Evolutionary conservation across 1,140 invertebrate genomes (phyloP), one percentile per base, ranked within the genome.

Genomic region (Zaprionus africanus): DNA sequence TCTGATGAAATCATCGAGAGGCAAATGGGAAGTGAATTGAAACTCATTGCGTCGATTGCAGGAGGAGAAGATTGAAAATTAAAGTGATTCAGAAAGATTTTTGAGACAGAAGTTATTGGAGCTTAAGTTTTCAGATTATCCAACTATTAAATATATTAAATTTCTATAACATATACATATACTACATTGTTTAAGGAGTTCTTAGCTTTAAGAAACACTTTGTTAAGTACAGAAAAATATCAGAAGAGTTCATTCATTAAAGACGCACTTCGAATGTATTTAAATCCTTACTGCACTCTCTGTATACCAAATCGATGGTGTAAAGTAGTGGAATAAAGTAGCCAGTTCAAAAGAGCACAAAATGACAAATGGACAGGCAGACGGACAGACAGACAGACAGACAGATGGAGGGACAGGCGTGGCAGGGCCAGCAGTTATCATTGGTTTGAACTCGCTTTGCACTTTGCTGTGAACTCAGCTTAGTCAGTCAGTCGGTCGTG

Each of bases 401-500:
- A 7, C 17, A 19, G 53, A 51, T 5, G 13, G 51, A 41, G 15
- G 19, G 31, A 51, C 26, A 59, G 38, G 26, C 17, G 19, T 22
- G 46, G 19, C 28, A 53, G 28, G 24, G 49, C 34, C 13, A 41
- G 5, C 41, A 76, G 54, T 59, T 60, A 59, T 53, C 60, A 71
- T 64, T 71, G 60, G 57, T 53, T 56, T 73, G 75, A 73, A 73
- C 75, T 66, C 41, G 41, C 57, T 49, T 66, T 58, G 75, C 70
- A 77, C 73, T 76, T 71, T 46, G 70, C 63, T 61, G 61, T 73
- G 75, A 77, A 72, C 56, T 56, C 60, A 63, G 78, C 71, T 81
- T 79, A 76, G 72, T 81, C 76, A 81, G 76, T 81, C 71, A 81
- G 76, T 81, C 76, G 79, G 79, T 78, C 79, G 76, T 76, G 77